Base-by-base conservation (phyloP, 2,113 vertebrate genomes). In the Probosciger aterrimus region DNA sequence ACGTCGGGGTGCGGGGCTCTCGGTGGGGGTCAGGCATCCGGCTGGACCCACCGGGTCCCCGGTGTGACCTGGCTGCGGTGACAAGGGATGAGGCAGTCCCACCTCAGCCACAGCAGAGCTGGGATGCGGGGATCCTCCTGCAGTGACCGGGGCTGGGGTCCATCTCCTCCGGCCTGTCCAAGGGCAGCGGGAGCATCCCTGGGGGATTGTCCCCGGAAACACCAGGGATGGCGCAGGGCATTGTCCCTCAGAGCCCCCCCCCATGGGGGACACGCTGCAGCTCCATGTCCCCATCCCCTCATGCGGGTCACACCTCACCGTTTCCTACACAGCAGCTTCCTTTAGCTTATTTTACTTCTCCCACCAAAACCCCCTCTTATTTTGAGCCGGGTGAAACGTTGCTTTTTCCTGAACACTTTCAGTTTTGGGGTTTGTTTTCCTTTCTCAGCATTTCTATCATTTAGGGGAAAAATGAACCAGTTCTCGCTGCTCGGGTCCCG, bases 351-450 rank as follows among this genome's bases (percentile, higher is more conserved):
- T n/a, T 28, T 39, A 59, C 33, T 44, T 74, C 69, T n/a, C 89
- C 92, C 43, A 14, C 7, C 39, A 43, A 79, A 91, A 88, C 4
- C 57, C 83, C 86, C 86, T 81, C 86, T 91, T 75, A 68, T 83
- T 94, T 68, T 8, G 83, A 37, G 83, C 76, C 1, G 7, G 4
- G 23, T 22, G 18, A 49, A 67, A 65, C 15, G 84, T 86, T 95
- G 94, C 87, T 95, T 77, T 94, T 94, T 88, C 92, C 92, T 94
- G 25, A 50, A 4, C 49, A n/a, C 46, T 92, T 81, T 91, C 55
- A 4, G 60, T 65, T 20, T 18, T 14, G n/a, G 83, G 39, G 9
- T 7, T 53, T 35, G 9, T 44, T 16, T 60, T 70, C 30, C 85
- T 82, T 92, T 90, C 92, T 95, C 64, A 0, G 37, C 6, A 4